Evolutionary conservation across 2,113 vertebrate species (phyloP).

Genomic region (Cyanoliseus patagonus): DNA sequence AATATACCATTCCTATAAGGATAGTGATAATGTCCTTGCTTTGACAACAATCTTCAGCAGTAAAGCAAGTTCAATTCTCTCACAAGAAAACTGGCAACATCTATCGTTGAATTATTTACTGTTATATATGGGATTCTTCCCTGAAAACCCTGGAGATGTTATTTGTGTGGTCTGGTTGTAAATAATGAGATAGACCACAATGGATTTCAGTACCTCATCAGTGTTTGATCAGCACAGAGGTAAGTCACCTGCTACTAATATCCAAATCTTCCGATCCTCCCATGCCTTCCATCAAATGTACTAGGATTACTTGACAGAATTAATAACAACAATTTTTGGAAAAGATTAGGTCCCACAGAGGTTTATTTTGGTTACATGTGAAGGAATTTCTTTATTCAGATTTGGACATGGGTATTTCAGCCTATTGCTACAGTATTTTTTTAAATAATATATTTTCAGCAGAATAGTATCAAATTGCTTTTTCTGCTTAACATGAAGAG

Average conservation of each 20-base stretch:
- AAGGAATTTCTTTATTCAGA: background rate
- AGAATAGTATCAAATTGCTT: background rate
- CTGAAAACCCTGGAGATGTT: conserved; percentile 28
- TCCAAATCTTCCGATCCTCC: background rate
- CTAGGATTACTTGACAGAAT: background rate
- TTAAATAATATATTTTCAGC: background rate
- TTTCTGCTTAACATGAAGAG: background rate
- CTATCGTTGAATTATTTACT: conserved; percentile 6
- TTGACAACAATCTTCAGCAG: conserved; percentile 49
- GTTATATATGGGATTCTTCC: background rate
- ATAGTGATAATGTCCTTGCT: background rate
- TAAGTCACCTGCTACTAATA: conserved; percentile 67
- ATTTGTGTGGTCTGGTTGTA: conserved; percentile 35
- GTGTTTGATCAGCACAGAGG: conserved; percentile 88
- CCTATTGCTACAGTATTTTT: background rate
- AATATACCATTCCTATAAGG: background rate
- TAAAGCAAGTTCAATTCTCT: conserved; percentile 34
- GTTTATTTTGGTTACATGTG: background rate
- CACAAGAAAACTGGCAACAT: background rate
- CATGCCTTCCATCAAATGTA: background rate
- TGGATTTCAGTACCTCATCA: conserved; percentile 88
- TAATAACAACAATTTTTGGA: background rate
- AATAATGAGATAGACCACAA: conserved; percentile 66
- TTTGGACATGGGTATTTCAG: background rate
- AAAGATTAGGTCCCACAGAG: background rate